phyloP scores from a whole-genome alignment of 2,888 invertebrate genomes.

The Rhopalosiphum nymphaeae region DNA sequence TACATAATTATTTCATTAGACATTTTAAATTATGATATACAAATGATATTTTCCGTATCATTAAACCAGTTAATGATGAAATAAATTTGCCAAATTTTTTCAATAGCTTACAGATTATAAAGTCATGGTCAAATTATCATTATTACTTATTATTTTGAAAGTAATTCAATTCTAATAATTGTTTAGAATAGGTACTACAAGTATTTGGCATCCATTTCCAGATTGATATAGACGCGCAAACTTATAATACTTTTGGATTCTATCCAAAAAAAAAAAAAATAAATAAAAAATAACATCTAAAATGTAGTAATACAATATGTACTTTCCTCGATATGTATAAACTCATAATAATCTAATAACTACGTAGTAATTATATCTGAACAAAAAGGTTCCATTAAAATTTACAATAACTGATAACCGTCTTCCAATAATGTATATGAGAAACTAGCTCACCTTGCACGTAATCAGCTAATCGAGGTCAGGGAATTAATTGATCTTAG shows the following conservation, averaged over 20 bases:
- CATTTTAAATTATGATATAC: background rate
- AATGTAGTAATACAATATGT: background rate
- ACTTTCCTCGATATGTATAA: background rate
- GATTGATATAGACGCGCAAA: background rate
- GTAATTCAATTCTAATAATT: background rate
- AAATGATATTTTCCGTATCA: background rate
- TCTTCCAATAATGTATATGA: background rate
- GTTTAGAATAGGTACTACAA: background rate
- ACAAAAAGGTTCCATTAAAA: background rate
- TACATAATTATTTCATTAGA: background rate
- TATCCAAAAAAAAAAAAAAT: background rate
- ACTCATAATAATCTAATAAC: background rate
- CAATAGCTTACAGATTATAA: background rate
- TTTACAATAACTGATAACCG: background rate
- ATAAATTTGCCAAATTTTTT: background rate
- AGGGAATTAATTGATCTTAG: background rate
- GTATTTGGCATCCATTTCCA: background rate
- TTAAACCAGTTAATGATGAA: background rate
- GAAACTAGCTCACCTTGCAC: background rate
- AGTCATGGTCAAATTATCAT: background rate
- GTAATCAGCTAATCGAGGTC: background rate
- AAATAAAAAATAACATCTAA: too few relatives aligned
- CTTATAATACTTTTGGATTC: background rate
- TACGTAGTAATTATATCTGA: background rate
- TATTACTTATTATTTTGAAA: background rate